Percentiles rank a stretch among this genome's conserved stretches.
These are phyloP conservation scores for Orchesella flavescens DNA, from an alignment of 2,888 invertebrate genomes.

Conservation along the genomic window DNA sequence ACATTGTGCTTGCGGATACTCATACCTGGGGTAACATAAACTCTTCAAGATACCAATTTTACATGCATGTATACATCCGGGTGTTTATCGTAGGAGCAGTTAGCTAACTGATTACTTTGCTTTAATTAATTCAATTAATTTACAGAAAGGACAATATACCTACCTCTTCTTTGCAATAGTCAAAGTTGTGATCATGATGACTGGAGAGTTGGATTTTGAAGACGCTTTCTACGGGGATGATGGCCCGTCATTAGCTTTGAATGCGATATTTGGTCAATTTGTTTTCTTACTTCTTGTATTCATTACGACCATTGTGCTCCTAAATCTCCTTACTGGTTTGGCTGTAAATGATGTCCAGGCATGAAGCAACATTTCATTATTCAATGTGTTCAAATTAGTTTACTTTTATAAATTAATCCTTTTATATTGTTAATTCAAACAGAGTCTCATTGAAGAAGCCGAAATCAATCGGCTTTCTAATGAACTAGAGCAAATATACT, in stretches of 20 bases:
- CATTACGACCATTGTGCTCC: slow-evolving; percentile 63
- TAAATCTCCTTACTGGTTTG: slow-evolving; percentile 68
- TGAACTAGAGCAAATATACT: slow-evolving; percentile 63
- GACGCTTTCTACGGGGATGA: slow-evolving; percentile 64
- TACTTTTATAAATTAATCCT: too few species aligned
- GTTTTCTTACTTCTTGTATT: slow-evolving; percentile 64
- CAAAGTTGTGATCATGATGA: slow-evolving; percentile 68
- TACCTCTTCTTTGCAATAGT: slow-evolving; percentile 65
- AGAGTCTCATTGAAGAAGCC: slow-evolving; percentile 66
- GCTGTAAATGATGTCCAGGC: slow-evolving; percentile 68
- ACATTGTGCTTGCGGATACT: slow-evolving; percentile 60
- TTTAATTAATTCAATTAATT: background rate
- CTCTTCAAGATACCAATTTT: too few species aligned
- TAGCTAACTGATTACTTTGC: too few species aligned
- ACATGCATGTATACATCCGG: too few species aligned
- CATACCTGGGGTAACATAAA: slow-evolving; percentile 62
- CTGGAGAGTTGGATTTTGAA: slow-evolving; percentile 67
- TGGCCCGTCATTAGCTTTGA: slow-evolving; percentile 52
- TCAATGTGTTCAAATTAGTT: background rate
- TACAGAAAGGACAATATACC: slow-evolving; percentile 65
- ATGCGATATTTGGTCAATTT: slow-evolving; percentile 62
- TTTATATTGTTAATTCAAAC: too few species aligned
- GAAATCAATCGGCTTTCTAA: slow-evolving; percentile 64
- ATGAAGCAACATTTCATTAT: background rate
- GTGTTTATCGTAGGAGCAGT: too few species aligned